phyloP scores from a whole-genome alignment of 2,113 vertebrate genomes.

The Xenus cinereus region DNA sequence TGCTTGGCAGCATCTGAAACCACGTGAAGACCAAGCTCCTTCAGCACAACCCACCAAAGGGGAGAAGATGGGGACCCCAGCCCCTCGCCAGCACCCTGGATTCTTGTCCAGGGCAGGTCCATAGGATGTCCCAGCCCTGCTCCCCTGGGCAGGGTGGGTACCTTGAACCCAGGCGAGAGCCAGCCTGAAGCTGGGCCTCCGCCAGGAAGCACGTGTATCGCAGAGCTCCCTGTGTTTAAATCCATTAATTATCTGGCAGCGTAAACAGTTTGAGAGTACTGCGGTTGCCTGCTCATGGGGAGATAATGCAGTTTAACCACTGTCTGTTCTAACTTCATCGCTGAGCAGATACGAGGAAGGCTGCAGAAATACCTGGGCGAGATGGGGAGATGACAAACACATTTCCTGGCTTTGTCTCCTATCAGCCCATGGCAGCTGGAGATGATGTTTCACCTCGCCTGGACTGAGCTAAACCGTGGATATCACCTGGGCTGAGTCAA shows the following conservation, averaged over 20 bases:
- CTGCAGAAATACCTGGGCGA: not conserved
- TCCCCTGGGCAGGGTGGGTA: not conserved
- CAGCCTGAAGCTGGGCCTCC: not conserved
- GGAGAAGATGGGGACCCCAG: not conserved
- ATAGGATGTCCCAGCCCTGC: rapidly evolving
- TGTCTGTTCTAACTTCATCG: not conserved
- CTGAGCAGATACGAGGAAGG: not conserved
- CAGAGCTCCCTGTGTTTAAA: not conserved
- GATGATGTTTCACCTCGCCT: not conserved
- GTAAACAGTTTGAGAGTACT: slow-evolving; percentile 28
- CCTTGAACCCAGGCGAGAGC: not conserved
- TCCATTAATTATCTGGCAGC: slow-evolving; percentile 36
- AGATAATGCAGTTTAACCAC: slow-evolving; percentile 57
- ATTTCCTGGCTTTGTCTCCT: not conserved
- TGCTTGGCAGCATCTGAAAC: not conserved
- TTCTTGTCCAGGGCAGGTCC: not conserved
- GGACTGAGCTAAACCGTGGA: not conserved
- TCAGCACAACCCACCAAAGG: not conserved
- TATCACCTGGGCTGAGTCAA: not conserved
- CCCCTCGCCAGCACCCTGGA: not conserved
- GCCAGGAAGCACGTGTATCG: slow-evolving; percentile 3
- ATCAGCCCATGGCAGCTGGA: not conserved
- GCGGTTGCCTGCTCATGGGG: not conserved
- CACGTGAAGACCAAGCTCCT: not conserved
- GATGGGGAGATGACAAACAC: not conserved